A percentile compares a stretch with the other conserved stretches of the same genome.
These are phyloP conservation scores for Cataglyphis altisquamis DNA, from an alignment of 2,888 invertebrate genomes.

Conservation along the genomic window DNA sequence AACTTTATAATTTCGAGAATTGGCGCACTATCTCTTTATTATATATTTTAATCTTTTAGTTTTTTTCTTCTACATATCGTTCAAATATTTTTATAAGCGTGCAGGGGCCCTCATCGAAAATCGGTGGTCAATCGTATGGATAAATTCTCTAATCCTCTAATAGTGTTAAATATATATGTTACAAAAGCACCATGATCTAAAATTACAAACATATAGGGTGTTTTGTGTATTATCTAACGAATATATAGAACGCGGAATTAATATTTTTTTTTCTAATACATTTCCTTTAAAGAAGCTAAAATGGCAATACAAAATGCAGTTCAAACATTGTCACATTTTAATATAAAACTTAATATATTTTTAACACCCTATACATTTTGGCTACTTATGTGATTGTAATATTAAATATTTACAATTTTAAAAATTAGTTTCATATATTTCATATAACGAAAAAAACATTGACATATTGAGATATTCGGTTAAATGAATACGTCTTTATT, in stretches of 20 bases:
- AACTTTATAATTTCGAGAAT: slow-evolving; percentile 37
- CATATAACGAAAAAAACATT: slow-evolving; percentile 61
- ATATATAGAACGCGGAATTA: slow-evolving; percentile 11
- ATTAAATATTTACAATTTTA: slow-evolving; percentile 61
- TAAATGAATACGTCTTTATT: slow-evolving; percentile 61
- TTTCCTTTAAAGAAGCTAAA: slow-evolving; percentile 21
- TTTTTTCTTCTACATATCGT: slow-evolving; percentile 53
- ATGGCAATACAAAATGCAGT: not conserved
- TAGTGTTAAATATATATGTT: slow-evolving; percentile 74
- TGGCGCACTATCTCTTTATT: slow-evolving; percentile 18
- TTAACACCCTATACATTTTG: slow-evolving; percentile 72
- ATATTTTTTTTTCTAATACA: not conserved
- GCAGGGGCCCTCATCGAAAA: slow-evolving; percentile 75
- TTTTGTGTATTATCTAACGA: slow-evolving; percentile 33
- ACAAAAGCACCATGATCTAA: slow-evolving; percentile 81
- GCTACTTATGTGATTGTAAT: slow-evolving; percentile 61
- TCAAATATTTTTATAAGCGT: slow-evolving; percentile 61
- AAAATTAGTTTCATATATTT: slow-evolving; percentile 56
- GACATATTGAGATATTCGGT: slow-evolving; percentile 36
- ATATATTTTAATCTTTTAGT: slow-evolving; percentile 24
- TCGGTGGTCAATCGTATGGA: slow-evolving; percentile 67
- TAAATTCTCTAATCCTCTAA: slow-evolving; percentile 65
- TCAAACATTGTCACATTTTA: slow-evolving; percentile 17
- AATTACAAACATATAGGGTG: slow-evolving; percentile 72
- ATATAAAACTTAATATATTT: slow-evolving; percentile 32